A percentile compares a stretch with the other conserved stretches of the same genome.
phyloP scores from a whole-genome alignment of 2,888 invertebrate species.

The Neoascia interrupta region DNA sequence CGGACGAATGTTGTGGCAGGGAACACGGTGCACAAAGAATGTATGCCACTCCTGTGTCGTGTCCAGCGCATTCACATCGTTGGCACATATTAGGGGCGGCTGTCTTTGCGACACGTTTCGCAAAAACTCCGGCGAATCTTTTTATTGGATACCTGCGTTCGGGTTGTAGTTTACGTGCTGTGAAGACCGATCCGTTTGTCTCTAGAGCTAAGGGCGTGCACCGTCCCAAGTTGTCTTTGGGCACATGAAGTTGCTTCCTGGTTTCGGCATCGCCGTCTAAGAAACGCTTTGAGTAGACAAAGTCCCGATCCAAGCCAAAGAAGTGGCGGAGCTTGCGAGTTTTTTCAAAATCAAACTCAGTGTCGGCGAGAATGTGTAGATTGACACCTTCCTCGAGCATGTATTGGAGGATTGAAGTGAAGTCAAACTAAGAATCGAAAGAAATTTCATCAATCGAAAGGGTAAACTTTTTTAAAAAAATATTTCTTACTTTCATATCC shows the following conservation, averaged over 20 bases:
- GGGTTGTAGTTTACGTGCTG: slow-evolving; percentile 82
- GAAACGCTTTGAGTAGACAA: slow-evolving; percentile 90
- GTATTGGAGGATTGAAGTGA: slow-evolving; percentile 89
- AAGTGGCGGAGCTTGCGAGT: slow-evolving; percentile 86
- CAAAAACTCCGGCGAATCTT: slow-evolving; percentile 84
- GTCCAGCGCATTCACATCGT: slow-evolving; percentile 85
- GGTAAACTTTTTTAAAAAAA: neutral
- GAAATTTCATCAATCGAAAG: neutral
- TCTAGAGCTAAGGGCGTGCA: slow-evolving; percentile 91
- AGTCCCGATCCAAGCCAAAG: slow-evolving; percentile 88
- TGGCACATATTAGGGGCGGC: slow-evolving; percentile 83
- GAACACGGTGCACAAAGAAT: slow-evolving; percentile 84
- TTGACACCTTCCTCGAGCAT: slow-evolving; percentile 90
- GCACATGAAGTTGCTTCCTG: slow-evolving; percentile 86
- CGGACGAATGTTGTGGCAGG: slow-evolving; percentile 72
- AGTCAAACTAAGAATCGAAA: slow-evolving; percentile 84
- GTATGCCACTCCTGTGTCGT: slow-evolving; percentile 84
- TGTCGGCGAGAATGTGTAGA: slow-evolving; percentile 90
- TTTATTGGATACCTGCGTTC: slow-evolving; percentile 82
- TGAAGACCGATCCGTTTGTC: slow-evolving; percentile 88
- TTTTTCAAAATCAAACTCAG: slow-evolving; percentile 88
- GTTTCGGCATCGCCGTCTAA: slow-evolving; percentile 87
- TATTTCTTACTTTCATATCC: slow-evolving; percentile 83
- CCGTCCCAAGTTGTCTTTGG: slow-evolving; percentile 87
- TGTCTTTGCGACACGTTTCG: slow-evolving; percentile 84